Base-by-base conservation (phyloP, 2,888 invertebrate species). In the Bedellia somnulentella region DNA sequence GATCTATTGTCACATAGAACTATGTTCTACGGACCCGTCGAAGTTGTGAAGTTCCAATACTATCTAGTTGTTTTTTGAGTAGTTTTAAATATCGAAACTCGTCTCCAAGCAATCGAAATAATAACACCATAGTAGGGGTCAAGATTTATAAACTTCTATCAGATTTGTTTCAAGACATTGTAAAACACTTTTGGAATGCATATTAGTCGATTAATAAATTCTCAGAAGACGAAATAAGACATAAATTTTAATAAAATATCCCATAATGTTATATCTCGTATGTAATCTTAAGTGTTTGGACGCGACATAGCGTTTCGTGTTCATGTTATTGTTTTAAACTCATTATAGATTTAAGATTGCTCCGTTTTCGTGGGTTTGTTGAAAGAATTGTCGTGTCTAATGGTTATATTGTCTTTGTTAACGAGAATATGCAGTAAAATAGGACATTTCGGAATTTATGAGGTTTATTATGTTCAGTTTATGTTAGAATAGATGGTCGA, bases 161-260 rank as follows among this genome's bases (percentile, higher is more conserved):
- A 52, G 47, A 54, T 58, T 51, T 52, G 46, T 52, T 48, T 48
- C 45, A 39, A 40, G 41, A 39, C 47, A 39, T 37, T 44, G 45
- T 52, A 47, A 55, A 58, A 56, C 70, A 57, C 58, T 47, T 49
- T 48, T 60, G 49, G 73, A 67, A 73, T 75, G 63, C 71, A 66
- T 66, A 73, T 68, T 63, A 64, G 61, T 52, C 66, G 67, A 71
- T 73, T 71, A 70, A 67, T 71, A 67, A 67, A 67, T 73, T 71
- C 75, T 41, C 37, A 55, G 75, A 73, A 75, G 45, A 52, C 47
- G 49, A 49, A 71, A 63, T 73, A 67, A 73, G 71, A 75, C 68
- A 73, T 73, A 73, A 71, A 73, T 75, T 71, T 66, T 57, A 58
- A 61, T 67, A 66, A 66, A 64, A 67, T 64, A 61, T 51, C 55